phyloP scores from a whole-genome alignment of 2,888 invertebrate species.

The Macrosoma leucophasiata region DNA sequence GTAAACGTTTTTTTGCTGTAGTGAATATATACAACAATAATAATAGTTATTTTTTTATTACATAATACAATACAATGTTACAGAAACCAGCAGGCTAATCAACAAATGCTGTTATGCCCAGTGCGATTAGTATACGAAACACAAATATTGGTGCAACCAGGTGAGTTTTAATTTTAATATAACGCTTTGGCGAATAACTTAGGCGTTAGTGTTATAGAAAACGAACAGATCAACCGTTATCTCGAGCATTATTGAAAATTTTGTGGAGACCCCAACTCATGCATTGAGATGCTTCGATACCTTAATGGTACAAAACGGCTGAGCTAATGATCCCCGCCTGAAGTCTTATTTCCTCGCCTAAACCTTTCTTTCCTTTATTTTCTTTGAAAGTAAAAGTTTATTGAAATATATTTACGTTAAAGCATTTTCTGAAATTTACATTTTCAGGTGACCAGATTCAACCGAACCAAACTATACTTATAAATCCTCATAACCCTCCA shows the following conservation, averaged over 20 bases:
- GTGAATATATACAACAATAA: too few relatives aligned
- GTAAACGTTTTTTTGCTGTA: too few relatives aligned
- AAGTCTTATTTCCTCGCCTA: not conserved
- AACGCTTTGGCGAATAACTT: too few relatives aligned
- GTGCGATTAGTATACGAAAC: slow-evolving; percentile 60
- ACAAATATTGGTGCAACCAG: slow-evolving; percentile 55
- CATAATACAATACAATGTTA: not conserved
- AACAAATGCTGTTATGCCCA: slow-evolving; percentile 58
- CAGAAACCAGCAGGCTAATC: slow-evolving; percentile 27
- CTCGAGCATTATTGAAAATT: too few relatives aligned
- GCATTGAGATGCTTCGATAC: too few relatives aligned
- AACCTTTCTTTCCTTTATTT: not conserved
- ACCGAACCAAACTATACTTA: slow-evolving; percentile 52
- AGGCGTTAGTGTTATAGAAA: too few relatives aligned
- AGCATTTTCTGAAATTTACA: slow-evolving; percentile 14
- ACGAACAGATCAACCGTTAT: too few relatives aligned
- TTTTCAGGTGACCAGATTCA: slow-evolving; percentile 56
- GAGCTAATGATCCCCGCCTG: too few relatives aligned
- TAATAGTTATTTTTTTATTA: not conserved
- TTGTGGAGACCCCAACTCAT: too few relatives aligned
- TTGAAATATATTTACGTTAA: slow-evolving; percentile 6
- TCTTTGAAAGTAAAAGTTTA: too few relatives aligned
- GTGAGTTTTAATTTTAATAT: too few relatives aligned
- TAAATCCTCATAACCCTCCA: slow-evolving; percentile 60
- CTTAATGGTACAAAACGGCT: too few relatives aligned